A percentile compares a stretch with the other conserved stretches of the same genome.
Conservation (phyloP, 1,140 invertebrate genomes). For the Zaprionus capensis region DNA sequence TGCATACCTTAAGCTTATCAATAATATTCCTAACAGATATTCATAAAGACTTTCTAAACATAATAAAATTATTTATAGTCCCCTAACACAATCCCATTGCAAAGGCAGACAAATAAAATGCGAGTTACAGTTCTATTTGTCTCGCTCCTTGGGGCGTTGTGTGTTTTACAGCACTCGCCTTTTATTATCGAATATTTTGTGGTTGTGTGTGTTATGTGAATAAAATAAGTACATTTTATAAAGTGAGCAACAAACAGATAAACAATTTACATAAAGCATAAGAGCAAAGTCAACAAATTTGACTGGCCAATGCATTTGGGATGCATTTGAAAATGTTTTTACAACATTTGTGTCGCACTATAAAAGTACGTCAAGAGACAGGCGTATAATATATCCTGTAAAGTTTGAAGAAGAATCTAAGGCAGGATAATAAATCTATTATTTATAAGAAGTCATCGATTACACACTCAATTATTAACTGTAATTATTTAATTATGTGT, state of each 20-base stretch:
- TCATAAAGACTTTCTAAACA: neutral
- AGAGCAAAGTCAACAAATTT: conserved; percentile 22
- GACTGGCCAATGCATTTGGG: conserved; percentile 36
- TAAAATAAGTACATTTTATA: conserved; percentile 64
- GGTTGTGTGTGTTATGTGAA: conserved; percentile 54
- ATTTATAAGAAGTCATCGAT: too few species aligned
- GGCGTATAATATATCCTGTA: conserved; percentile 6
- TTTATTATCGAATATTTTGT: conserved; percentile 41
- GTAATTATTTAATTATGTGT: too few species aligned
- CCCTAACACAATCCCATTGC: neutral
- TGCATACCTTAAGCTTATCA: neutral
- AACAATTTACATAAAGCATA: conserved; percentile 32
- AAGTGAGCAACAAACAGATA: conserved; percentile 4
- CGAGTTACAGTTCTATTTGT: conserved; percentile 1
- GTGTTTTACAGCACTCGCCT: conserved; percentile 30
- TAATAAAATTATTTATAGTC: conserved; percentile 7
- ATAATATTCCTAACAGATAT: neutral
- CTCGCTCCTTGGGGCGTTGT: conserved; percentile 20
- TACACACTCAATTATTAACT: too few species aligned
- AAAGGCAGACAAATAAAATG: neutral
- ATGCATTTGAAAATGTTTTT: conserved; percentile 72
- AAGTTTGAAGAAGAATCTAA: too few species aligned
- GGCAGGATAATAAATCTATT: too few species aligned
- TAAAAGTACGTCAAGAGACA: conserved; percentile 2
- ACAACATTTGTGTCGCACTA: conserved; percentile 60